These are phyloP conservation scores for Psylliodes chrysocephalus DNA, from an alignment of 2,888 invertebrate genomes.

Conservation along the genomic window DNA sequence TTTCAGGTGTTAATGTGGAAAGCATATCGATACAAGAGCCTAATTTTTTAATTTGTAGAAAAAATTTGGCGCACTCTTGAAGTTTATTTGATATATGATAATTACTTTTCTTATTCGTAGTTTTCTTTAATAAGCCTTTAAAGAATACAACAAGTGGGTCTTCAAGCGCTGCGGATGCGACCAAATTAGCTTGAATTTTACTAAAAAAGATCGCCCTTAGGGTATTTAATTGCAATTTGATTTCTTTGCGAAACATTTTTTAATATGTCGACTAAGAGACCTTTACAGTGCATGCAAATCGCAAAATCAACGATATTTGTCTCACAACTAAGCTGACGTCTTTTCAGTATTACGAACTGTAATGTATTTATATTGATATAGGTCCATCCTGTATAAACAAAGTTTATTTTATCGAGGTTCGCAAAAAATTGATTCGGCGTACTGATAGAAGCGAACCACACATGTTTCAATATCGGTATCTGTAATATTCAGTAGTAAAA, in stretches of 20 bases:
- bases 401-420: too few relatives aligned
- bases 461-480: too few relatives aligned
- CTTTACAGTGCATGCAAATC: too few relatives aligned
- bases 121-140: conserved; percentile 19
- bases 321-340: too few relatives aligned
- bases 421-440: too few relatives aligned
- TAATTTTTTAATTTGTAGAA: conserved; percentile 18
- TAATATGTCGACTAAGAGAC: conserved; percentile 32
- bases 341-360: too few relatives aligned
- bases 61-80: conserved; percentile 23
- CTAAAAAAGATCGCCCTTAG: conserved; percentile 32
- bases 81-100: conserved; percentile 23
- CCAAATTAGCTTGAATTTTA: conserved; percentile 43
- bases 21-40: neutral
- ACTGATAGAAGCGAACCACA: too few relatives aligned
- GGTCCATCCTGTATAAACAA: too few relatives aligned
- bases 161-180: conserved; percentile 27
- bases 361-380: too few relatives aligned
- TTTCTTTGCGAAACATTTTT: conserved; percentile 35
- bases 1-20: neutral
- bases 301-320: too few relatives aligned
- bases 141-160: conserved; percentile 5
- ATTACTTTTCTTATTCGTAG: neutral
- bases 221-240: neutral
- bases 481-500: too few relatives aligned